phyloP scores from a whole-genome alignment of 2,113 vertebrate genomes.

The Hemichromis elongatus region DNA sequence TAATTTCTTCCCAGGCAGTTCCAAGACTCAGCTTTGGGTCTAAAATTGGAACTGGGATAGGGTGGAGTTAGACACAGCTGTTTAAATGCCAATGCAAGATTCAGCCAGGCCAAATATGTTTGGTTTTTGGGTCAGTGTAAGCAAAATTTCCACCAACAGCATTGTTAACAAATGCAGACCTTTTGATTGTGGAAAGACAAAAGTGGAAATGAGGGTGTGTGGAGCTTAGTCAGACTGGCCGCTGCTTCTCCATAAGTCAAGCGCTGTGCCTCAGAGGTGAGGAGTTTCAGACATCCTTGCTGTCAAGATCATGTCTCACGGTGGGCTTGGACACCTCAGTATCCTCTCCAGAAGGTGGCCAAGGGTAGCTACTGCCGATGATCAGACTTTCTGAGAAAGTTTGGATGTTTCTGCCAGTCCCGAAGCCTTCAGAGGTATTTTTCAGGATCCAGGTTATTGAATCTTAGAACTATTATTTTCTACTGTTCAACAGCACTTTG shows the following conservation, averaged over 20 bases:
- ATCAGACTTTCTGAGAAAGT: neutral
- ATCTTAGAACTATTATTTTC: neutral
- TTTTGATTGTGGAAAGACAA: neutral
- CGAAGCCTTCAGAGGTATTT: neutral
- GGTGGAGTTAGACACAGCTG: neutral
- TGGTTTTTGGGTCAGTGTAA: neutral
- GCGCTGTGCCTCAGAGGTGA: neutral
- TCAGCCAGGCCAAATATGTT: neutral
- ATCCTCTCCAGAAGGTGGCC: neutral
- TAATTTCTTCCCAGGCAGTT: neutral
- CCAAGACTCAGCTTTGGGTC: neutral
- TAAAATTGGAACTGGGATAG: neutral
- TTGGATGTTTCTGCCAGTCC: neutral
- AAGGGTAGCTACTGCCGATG: neutral
- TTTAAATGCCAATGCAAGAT: neutral
- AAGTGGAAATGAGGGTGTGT: neutral
- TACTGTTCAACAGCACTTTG: neutral
- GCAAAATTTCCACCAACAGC: neutral
- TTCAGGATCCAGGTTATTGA: neutral
- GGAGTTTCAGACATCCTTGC: neutral
- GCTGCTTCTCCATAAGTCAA: neutral
- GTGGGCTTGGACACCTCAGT: neutral
- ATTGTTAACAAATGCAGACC: neutral
- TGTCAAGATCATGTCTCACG: neutral
- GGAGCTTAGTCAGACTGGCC: neutral